Conservation (phyloP, 37 sponge, comb jelly and placozoan genomes). For the Cladorhizidae sp. region DNA sequence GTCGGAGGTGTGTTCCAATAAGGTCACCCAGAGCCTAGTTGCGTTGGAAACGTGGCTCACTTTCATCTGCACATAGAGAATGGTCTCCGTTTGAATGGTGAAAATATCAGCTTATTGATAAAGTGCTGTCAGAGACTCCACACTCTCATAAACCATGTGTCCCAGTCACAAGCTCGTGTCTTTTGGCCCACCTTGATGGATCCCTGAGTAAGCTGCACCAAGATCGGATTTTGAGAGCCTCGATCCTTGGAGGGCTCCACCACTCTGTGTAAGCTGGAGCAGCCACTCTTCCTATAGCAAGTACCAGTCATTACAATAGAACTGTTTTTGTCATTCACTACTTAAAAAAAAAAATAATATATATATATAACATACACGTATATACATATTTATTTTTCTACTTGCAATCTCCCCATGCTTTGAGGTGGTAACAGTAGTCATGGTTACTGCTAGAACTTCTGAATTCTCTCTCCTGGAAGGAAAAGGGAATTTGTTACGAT, state of each 20-base stretch:
- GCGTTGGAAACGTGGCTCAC: constrained; percentile 50
- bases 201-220: no score
- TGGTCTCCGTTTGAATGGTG: not conserved
- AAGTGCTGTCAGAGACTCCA: not conserved
- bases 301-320: no score
- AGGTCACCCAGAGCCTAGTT: constrained; percentile 63
- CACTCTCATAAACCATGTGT: not conserved
- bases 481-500: not conserved
- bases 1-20: constrained; percentile 59
- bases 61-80: constrained; percentile 6
- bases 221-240: not conserved
- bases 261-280: constrained; percentile 14
- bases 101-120: no score
- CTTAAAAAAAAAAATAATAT: no score
- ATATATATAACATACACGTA: no score
- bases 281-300: constrained; percentile 7
- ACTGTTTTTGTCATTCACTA: no score
- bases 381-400: not conserved
- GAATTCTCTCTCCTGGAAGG: constrained; percentile 4
- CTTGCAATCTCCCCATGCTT: constrained; percentile 72
- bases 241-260: not conserved
- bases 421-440: constrained; percentile 74
- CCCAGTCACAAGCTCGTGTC: not conserved
- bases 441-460: not conserved
- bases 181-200: not conserved